Base-by-base conservation (phyloP, 2,113 vertebrate genomes). In the Synchiropus splendidus region DNA sequence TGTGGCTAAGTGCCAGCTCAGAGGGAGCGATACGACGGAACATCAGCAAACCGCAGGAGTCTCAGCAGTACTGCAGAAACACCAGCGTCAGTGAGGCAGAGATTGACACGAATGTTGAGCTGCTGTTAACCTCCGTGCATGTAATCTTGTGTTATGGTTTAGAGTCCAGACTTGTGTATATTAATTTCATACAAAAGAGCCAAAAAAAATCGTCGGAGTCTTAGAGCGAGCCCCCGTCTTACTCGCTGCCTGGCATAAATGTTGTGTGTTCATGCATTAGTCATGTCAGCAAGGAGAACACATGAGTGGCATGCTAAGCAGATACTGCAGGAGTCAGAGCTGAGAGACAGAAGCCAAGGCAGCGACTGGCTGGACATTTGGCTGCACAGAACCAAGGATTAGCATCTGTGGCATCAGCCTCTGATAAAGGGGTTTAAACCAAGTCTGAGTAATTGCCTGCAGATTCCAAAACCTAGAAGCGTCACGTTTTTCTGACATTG, bases 1-100 rank as follows among this genome's bases (percentile, higher is more conserved):
- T 58, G 64, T 51, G 77, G 79, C 42, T 39, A 51, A 44, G 58
- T 45, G 55, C 51, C 68, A 63, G 61, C 49, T 53, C 55, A 61
- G 53, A 64, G 30, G 21, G 47, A 75, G 64, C 51, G 27, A 53
- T 58, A 39, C 51, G 67, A 75, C 52, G 64, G 66, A 72, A 69
- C 65, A 69, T 66, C 62, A 58, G 64, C 55, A 52, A 65, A 61
- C 61, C 51, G 17, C 58, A 40, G 54, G 64, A 51, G 58, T 58
- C 64, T 61, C 70, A 63, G 54, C 52, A 33, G 66, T 58, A 33
- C 58, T 44, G 68, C 60, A 60, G 51, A 43, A 41, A 15, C 41
- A 56, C 52, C n/a, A 13, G 2, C 6, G 9, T 6, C 8, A 14
- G 13, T 15, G 2, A 17, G 16, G 16, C 38, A 18, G 16, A 12